phyloP scores from a whole-genome alignment of 2,113 vertebrate genomes.

The Octodon degus region DNA sequence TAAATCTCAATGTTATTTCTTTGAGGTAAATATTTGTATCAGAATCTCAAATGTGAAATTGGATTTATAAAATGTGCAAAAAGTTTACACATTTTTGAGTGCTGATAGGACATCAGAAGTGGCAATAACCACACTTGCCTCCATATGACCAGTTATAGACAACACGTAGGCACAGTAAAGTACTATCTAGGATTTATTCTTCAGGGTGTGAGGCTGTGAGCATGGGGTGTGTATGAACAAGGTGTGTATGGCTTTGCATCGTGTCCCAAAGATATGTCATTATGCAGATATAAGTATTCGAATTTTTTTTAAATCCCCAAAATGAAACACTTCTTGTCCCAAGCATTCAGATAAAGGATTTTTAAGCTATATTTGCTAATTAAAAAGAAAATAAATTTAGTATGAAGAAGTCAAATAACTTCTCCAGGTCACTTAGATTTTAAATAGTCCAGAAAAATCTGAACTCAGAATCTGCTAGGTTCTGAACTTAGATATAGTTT shows the following conservation, averaged over 20 bases:
- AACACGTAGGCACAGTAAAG: neutral
- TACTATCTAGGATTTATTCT: neutral
- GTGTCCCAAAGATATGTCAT: neutral
- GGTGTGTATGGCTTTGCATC: neutral
- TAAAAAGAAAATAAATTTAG: constrained; percentile 2
- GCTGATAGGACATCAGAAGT: neutral
- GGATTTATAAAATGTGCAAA: neutral
- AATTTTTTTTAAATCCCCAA: neutral
- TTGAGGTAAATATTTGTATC: neutral
- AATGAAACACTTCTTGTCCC: neutral
- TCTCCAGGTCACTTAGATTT: neutral
- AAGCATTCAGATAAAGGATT: neutral
- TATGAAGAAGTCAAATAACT: neutral
- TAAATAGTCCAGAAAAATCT: neutral
- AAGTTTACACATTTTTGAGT: neutral
- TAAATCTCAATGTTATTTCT: neutral
- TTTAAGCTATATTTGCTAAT: neutral
- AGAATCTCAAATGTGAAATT: neutral
- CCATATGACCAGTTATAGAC: neutral
- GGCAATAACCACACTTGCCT: neutral
- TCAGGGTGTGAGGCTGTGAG: neutral
- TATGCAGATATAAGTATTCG: neutral
- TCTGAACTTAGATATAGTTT: neutral
- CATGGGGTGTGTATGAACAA: too few relatives aligned
- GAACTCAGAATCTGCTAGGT: neutral